Conservation (phyloP, 2,797 vertebrate genomes). For the Channallabes apus region DNA sequence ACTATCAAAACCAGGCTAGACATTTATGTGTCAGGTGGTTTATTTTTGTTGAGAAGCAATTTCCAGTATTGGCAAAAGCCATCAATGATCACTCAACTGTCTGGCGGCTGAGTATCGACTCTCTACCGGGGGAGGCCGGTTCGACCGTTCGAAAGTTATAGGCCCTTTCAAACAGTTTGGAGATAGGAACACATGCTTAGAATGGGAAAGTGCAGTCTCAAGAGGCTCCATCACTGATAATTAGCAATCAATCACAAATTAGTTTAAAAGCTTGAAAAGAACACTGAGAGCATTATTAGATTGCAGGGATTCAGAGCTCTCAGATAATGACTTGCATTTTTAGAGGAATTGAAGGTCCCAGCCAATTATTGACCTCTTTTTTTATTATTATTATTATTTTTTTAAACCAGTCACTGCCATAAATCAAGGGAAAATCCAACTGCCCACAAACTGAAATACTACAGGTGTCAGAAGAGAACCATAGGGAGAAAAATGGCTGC, state of each 20-base stretch:
- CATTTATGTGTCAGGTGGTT: slow-evolving; percentile 56
- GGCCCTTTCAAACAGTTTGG: slow-evolving; percentile 61
- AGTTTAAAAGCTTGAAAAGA: slow-evolving; percentile 73
- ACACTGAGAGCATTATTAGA: slow-evolving; percentile 73
- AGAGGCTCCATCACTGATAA: slow-evolving; percentile 67
- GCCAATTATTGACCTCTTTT: slow-evolving; percentile 53
- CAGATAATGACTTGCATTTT: slow-evolving; percentile 71
- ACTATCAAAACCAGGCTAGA: slow-evolving; percentile 49
- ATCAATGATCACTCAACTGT: slow-evolving; percentile 65
- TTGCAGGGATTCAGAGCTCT: slow-evolving; percentile 69
- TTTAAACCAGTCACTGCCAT: slow-evolving; percentile 46
- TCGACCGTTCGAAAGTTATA: slow-evolving; percentile 66
- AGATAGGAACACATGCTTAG: slow-evolving; percentile 46
- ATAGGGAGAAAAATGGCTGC: slow-evolving; percentile 13
- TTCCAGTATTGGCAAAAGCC: slow-evolving; percentile 65
- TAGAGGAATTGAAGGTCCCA: slow-evolving; percentile 46
- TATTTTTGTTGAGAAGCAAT: slow-evolving; percentile 58
- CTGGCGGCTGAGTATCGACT: slow-evolving; percentile 65
- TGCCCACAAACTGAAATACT: slow-evolving; percentile 30
- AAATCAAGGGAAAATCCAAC: slow-evolving; percentile 52
- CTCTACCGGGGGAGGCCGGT: slow-evolving; percentile 56
- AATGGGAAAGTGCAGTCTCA: slow-evolving; percentile 57
- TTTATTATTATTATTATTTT: too few species aligned
- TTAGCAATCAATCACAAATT: slow-evolving; percentile 76
- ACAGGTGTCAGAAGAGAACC: slow-evolving; percentile 37